Evolutionary conservation across 2,797 vertebrate species (phyloP), one percentile per base, ranked within the genome.

Genomic region (Meda fulgida): DNA sequence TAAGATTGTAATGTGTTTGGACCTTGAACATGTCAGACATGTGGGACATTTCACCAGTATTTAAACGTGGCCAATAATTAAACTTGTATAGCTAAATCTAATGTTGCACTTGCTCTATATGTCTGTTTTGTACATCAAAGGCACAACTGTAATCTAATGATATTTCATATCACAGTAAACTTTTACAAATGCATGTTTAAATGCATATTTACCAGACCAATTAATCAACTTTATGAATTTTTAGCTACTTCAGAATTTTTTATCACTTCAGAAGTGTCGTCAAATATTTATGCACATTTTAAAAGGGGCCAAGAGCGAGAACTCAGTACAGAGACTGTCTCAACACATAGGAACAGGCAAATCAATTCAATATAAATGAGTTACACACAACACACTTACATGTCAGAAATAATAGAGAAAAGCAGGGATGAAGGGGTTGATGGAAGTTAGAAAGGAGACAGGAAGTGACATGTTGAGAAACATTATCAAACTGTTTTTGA

Each of bases 361-460:
- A 76, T n/a, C n/a, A 48, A 77, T 84, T 3, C 81, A 87, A 84
- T 80, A 87, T 84, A 81, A 76, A 87, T 76, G 81, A 80, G 51
- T 29, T 26, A 26, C 43, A 66, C 38, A 58, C 9, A 34, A 53
- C 19, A 55, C 34, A 72, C 84, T 88, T 85, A 46, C 19, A 84
- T 34, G 21, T 63, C 67, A 84, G 53, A 81, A 53, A 72, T 26
- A 23, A 76, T n/a, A 26, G 9, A 75, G 75, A 76, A 79, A 78
- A 63, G 38, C 48, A 80, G 67, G 66, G 66, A 63, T 60, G 34
- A 55, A 76, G 48, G 69, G 76, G 38, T 78, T 53, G 63, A 63
- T 46, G 85, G 53, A 23, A 81, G 31, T 58, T 69, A 16, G 48
- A 66, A 63, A 13, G 36, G 23, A 81, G 63, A 58, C 23, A 80